Base-by-base conservation (phyloP, 2,797 vertebrate genomes). In the Xiphophorus birchmanni region DNA sequence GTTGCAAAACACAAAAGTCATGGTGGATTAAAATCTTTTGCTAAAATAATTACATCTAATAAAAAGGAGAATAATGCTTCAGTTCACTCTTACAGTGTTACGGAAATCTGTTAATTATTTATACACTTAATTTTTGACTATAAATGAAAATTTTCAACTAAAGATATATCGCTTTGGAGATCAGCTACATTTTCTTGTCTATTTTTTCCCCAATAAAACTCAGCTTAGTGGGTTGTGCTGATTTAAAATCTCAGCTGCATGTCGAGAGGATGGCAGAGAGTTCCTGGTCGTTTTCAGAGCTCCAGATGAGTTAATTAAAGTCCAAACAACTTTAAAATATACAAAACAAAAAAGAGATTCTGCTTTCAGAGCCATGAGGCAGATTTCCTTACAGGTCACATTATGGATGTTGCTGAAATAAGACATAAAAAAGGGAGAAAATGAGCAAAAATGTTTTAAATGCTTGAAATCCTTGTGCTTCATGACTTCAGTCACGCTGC, bases 401-500 rank as follows among this genome's bases (percentile, higher is more conserved):
- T 11, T 67, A 6, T 42, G 32, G 1, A 23, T 67, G 4, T 69
- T 69, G 8, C 12, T 37, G 32, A 21, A 37, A 37, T 37, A 10
- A 35, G 3, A 69, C 4, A 26, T 2, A 21, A 37, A 21, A 15
- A 32, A 32, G 26, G 26, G 26, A 40, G 32, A 32, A 11, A 76
- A 17, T 17, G 10, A 21, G n/a, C 7, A 67, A 35, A 21, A 29
- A 45, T 32, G 5, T 63, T 21, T 35, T 11, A 65, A 63, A 63
- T 47, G 56, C 42, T 65, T 63, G 40, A 23, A 29, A 45, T 60
- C 7, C 44, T 35, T 84, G 18, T 81, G 74, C 79, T 77, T 65
- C 81, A 80, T 71, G 79, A 76, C 82, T 90, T 83, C 71, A 80
- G 58, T 82, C 79, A 74, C 1, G n/a, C 67, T 73, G 75, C 35